phyloP scores from a whole-genome alignment of 1,140 invertebrate genomes.

The Lasaia peninsularis region DNA sequence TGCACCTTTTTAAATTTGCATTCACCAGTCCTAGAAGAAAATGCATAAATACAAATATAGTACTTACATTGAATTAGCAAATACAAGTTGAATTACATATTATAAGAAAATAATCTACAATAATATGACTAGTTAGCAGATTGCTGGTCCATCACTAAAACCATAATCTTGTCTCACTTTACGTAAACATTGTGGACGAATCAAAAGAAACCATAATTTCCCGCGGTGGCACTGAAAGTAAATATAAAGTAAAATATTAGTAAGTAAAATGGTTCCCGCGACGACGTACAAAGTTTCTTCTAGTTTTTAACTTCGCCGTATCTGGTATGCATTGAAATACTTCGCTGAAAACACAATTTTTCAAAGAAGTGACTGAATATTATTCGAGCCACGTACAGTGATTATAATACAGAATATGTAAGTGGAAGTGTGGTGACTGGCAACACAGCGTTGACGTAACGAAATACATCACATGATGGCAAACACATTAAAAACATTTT shows the following conservation, averaged over 20 bases:
- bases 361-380: neutral
- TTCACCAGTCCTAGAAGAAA: too few relatives aligned
- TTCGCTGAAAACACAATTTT: neutral
- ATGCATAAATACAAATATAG: too few relatives aligned
- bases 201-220: conserved; percentile 9
- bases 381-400: neutral
- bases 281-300: conserved; percentile 9
- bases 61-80: too few relatives aligned
- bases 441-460: too few relatives aligned
- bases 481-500: too few relatives aligned
- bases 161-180: neutral
- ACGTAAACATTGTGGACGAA: neutral
- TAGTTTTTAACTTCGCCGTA: conserved; percentile 1
- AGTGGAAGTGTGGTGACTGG: too few relatives aligned
- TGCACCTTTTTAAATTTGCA: too few relatives aligned
- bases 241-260: conserved; percentile 9
- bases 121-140: too few relatives aligned
- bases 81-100: too few relatives aligned
- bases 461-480: too few relatives aligned
- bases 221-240: conserved; percentile 4
- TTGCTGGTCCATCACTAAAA: neutral
- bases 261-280: conserved; percentile 6
- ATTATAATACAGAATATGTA: neutral
- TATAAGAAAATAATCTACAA: too few relatives aligned
- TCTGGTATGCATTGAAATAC: conserved; percentile 12